Evolutionary conservation across 2,888 invertebrate species (phyloP).

Genomic region (Lithodes maja): DNA sequence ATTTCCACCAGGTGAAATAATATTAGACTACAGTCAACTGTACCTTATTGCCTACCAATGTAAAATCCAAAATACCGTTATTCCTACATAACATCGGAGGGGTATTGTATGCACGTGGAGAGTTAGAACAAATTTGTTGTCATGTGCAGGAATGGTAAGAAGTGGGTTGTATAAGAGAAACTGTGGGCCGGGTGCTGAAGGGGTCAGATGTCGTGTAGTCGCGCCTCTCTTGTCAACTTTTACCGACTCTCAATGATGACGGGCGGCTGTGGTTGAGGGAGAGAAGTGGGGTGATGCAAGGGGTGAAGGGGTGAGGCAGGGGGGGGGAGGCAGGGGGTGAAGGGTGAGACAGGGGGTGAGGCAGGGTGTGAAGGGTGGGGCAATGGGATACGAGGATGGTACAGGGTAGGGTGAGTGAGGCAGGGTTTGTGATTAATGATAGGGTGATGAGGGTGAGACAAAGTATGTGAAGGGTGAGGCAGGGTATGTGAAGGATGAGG

Average conservation of each 20-base stretch:
- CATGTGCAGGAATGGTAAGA: too few relatives aligned
- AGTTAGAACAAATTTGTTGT: too few relatives aligned
- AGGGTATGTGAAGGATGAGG: background rate
- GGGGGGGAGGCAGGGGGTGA: background rate
- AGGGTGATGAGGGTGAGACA: too few relatives aligned
- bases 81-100: too few relatives aligned
- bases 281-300: background rate
- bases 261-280: background rate
- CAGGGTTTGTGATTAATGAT: background rate
- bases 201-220: background rate
- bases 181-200: background rate
- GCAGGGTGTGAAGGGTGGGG: background rate
- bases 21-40: too few relatives aligned
- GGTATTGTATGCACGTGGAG: too few relatives aligned
- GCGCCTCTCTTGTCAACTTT: slow-evolving; percentile 6
- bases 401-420: slow-evolving; percentile 6
- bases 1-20: too few relatives aligned
- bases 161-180: too few relatives aligned
- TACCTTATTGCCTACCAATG: too few relatives aligned
- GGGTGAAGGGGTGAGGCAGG: background rate
- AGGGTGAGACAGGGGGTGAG: background rate
- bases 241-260: slow-evolving; percentile 13
- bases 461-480: too few relatives aligned
- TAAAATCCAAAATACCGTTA: too few relatives aligned
- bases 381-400: background rate